These are phyloP conservation scores for Torymus auratus DNA, from an alignment of 2,888 invertebrate genomes.

Conservation along the genomic window DNA sequence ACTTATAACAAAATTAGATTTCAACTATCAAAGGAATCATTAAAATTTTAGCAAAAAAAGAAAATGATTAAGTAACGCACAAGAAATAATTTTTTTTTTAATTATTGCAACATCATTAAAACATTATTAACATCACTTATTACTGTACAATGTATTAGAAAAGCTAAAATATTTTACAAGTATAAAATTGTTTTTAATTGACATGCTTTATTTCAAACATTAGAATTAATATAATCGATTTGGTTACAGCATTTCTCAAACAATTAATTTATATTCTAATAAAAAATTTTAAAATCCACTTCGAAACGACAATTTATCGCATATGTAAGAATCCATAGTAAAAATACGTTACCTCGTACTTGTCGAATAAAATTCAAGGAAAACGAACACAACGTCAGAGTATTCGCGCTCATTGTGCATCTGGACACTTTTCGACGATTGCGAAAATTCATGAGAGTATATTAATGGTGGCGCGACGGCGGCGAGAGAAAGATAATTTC, in stretches of 20 bases:
- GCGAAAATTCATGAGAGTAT: not conserved
- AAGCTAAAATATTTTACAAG: slow-evolving; percentile 20
- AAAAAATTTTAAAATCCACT: not conserved
- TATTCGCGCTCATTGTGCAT: slow-evolving; percentile 10
- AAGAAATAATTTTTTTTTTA: not conserved
- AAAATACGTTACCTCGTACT: not conserved
- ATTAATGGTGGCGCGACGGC: too few species aligned
- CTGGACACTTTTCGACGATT: slow-evolving; percentile 2
- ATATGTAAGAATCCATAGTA: too few species aligned
- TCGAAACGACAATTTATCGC: not conserved
- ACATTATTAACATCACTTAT: slow-evolving; percentile 18
- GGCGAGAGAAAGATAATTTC: not conserved
- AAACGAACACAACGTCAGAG: not conserved
- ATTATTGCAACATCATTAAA: slow-evolving; percentile 1
- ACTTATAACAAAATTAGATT: too few species aligned
- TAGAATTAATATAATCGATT: too few species aligned
- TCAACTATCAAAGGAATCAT: too few species aligned
- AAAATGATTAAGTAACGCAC: too few species aligned
- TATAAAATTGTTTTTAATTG: slow-evolving; percentile 39
- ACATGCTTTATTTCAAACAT: slow-evolving; percentile 11
- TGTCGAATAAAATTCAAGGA: slow-evolving; percentile 20
- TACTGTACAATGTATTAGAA: slow-evolving; percentile 17
- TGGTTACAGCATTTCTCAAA: not conserved
- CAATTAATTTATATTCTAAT: not conserved
- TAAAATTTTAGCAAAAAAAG: too few species aligned